Percentiles rank a stretch among this genome's conserved stretches.
phyloP scores from a whole-genome alignment of 1,140 invertebrate species.

The Neodiprion pinetum region DNA sequence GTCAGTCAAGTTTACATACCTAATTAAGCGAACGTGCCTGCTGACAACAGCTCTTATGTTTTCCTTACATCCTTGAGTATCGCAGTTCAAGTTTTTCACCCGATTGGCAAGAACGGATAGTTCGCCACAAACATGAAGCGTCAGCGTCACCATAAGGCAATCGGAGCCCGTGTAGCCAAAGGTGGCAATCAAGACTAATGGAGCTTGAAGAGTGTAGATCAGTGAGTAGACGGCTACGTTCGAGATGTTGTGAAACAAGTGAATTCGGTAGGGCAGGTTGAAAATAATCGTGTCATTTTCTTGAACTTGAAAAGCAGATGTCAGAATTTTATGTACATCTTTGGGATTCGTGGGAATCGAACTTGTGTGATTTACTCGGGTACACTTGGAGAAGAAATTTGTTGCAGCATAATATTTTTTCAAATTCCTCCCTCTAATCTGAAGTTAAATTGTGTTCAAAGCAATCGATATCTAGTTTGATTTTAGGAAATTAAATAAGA shows the following conservation, averaged over 20 bases:
- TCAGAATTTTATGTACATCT: background rate
- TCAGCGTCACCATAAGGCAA: conserved; percentile 46
- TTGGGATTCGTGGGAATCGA: too few relatives aligned
- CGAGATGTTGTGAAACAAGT: conserved; percentile 40
- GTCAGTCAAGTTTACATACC: conserved; percentile 11
- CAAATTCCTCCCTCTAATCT: too few relatives aligned
- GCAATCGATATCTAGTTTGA: background rate
- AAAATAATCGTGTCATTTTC: conserved; percentile 32
- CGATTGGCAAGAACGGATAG: conserved; percentile 17
- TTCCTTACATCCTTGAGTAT: conserved; percentile 19
- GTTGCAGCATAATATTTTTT: background rate
- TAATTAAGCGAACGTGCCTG: conserved; percentile 40
- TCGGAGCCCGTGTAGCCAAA: conserved; percentile 41
- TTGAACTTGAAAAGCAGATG: background rate
- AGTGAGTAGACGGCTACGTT: conserved; percentile 34
- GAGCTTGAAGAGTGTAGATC: conserved; percentile 38
- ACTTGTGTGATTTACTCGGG: background rate
- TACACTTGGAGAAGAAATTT: background rate
- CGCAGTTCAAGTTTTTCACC: conserved; percentile 21
- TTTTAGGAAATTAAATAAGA: too few relatives aligned
- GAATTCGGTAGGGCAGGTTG: conserved; percentile 43
- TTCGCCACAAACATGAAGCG: conserved; percentile 24
- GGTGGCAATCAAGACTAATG: conserved; percentile 40
- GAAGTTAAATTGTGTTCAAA: too few relatives aligned
- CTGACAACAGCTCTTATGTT: conserved; percentile 36